These are phyloP conservation scores for Torymus auratus DNA, from an alignment of 2,888 invertebrate species.

Conservation along the genomic window DNA sequence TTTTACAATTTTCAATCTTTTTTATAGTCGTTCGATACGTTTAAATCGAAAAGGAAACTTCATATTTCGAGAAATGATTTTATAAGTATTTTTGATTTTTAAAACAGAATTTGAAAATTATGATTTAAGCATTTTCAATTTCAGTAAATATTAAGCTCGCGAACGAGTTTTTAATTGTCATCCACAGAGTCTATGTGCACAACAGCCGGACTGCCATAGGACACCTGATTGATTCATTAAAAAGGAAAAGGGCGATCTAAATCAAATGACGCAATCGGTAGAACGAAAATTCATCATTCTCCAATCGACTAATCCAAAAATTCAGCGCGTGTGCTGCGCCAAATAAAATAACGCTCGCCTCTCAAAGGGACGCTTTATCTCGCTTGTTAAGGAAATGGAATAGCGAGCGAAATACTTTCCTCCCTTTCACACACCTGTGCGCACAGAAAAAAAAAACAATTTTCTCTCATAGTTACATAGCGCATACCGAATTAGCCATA, in stretches of 20 bases:
- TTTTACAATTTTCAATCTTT: no score
- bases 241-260: background rate
- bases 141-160: background rate
- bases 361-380: constrained; percentile 13
- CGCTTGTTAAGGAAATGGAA: constrained; percentile 13
- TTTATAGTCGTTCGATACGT: no score
- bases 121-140: background rate
- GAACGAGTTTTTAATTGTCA: no score
- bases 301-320: constrained; percentile 32
- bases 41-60: no score
- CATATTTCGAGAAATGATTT: no score
- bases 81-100: no score
- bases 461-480: background rate
- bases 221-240: no score
- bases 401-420: constrained; percentile 4
- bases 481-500: no score
- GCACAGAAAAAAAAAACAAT: background rate
- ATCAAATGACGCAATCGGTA: background rate
- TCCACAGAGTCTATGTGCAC: no score
- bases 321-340: background rate
- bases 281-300: constrained; percentile 10
- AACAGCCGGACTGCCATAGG: no score
- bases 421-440: background rate
- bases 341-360: background rate
- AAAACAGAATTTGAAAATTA: no score